Evolutionary conservation across 2,113 vertebrate genomes (phyloP), one percentile per base, ranked within the genome.

Genomic region (Channa maculata): DNA sequence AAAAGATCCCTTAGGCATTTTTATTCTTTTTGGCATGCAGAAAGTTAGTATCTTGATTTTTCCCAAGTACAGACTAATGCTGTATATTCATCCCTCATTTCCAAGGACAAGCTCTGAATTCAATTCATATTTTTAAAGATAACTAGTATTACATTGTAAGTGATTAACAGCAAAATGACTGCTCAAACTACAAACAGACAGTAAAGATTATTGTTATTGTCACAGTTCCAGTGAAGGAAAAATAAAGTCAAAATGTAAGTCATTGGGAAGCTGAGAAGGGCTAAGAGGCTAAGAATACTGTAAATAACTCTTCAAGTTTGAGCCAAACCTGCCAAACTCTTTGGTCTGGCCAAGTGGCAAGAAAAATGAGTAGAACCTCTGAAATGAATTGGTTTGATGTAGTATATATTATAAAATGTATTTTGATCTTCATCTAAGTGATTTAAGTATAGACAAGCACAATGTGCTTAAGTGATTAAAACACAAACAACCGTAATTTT

Each of bases 1-100:
- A 54, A 72, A 79, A 79, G 33, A 79, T 79, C 82, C 63, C 71
- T 34, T 8, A 58, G 43, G 81, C 15, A 54, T 75, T 84, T 77
- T 75, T 65, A 71, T 66, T 64, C 70, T 38, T 75, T 24, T 75
- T 68, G 52, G 58, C 43, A 55, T 5, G 43, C 57, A 53, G 9
- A 38, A 76, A 53, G 54, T 68, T 59, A 41, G 51, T 24, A 45
- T 73, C 65, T 72, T 5, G 0, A 44, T 62, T 75, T 59, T 46
- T 43, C 43, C 37, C 0, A 8, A 52, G 46, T 2, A 10, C 36
- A 34, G 44, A 41, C 13, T 34, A 39, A 14, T 48, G 15, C 37
- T 58, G 24, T 14, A 36, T 34, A 33, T 8, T 2, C 36, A 45
- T 10, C 54, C 51, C 34, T 39, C 13, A 11, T 73, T 65, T 71